Percentiles rank a stretch among this genome's conserved stretches.
Evolutionary conservation across 2,113 vertebrate species (phyloP).

Genomic region (Vulpes vulpes): DNA sequence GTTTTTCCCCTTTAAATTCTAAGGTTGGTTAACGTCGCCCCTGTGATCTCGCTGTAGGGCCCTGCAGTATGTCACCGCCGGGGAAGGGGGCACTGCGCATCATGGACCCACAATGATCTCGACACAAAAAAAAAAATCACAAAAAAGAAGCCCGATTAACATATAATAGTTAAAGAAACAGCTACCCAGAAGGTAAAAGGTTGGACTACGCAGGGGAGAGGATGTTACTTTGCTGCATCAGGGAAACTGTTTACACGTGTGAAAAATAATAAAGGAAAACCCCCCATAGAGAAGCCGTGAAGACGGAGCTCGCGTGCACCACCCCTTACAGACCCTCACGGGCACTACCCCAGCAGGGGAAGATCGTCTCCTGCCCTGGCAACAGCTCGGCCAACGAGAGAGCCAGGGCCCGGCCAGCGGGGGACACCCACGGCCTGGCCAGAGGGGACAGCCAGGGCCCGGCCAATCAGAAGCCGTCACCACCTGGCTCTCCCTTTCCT

Average conservation of each 20-base stretch:
- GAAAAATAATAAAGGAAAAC: background rate
- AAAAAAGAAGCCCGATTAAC: background rate
- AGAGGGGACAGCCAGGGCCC: background rate
- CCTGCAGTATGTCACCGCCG: background rate
- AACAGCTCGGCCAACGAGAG: background rate
- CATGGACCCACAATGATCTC: background rate
- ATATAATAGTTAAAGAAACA: background rate
- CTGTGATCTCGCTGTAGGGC: no score
- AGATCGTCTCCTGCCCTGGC: background rate
- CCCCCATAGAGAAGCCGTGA: background rate
- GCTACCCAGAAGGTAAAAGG: background rate
- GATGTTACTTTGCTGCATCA: no score
- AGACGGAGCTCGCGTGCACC: background rate
- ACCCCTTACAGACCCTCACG: no score
- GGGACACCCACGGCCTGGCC: background rate
- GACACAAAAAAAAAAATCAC: background rate
- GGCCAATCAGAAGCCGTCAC: background rate
- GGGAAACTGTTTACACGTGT: background rate
- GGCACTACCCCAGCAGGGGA: background rate
- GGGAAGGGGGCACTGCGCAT: background rate
- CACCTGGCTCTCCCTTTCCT: background rate
- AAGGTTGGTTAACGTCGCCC: background rate
- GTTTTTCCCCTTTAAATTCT: no score
- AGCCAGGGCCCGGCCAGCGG: no score
- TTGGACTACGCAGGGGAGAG: background rate